Percentiles rank a stretch among this genome's conserved stretches.
Conservation (phyloP, 2,888 invertebrate species). For the Pyrochroa serraticornis region DNA sequence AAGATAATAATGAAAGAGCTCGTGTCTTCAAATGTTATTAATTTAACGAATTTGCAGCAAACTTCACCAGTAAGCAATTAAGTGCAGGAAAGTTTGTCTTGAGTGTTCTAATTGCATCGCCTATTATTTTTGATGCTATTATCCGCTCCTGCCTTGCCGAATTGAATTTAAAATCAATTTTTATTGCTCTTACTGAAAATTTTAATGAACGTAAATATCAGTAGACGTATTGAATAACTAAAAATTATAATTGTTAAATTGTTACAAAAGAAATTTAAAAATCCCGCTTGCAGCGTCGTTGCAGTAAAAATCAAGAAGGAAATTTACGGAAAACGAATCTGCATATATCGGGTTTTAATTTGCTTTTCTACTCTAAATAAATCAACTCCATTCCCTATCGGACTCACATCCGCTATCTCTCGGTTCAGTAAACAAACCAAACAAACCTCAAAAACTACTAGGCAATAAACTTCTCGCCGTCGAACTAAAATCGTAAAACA, state of each 20-base stretch:
- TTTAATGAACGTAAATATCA: too few species aligned
- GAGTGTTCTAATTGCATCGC: conserved; percentile 20
- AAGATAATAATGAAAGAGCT: conserved; percentile 21
- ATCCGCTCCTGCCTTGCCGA: background rate
- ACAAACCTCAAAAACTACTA: conserved; percentile 25
- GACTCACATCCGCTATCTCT: conserved; percentile 10
- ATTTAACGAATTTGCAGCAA: conserved; percentile 20
- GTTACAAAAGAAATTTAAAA: background rate
- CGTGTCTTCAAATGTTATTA: conserved; percentile 21
- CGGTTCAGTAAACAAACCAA: conserved; percentile 7
- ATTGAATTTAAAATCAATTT: background rate
- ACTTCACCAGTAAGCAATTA: conserved; percentile 19
- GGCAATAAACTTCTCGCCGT: conserved; percentile 32
- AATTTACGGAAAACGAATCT: conserved; percentile 7
- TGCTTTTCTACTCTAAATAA: conserved; percentile 13
- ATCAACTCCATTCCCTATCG: conserved; percentile 15
- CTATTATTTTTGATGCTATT: conserved; percentile 18
- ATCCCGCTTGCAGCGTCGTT: background rate
- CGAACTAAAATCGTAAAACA: conserved; percentile 32
- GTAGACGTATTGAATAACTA: background rate
- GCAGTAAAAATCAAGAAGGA: background rate
- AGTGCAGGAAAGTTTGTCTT: conserved; percentile 12
- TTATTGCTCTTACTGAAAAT: too few species aligned
- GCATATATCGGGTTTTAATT: conserved; percentile 14
- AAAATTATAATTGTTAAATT: background rate